Evolutionary conservation across 2,113 vertebrate genomes (phyloP), one percentile per base, ranked within the genome.

Genomic region (Plotosus lineatus): DNA sequence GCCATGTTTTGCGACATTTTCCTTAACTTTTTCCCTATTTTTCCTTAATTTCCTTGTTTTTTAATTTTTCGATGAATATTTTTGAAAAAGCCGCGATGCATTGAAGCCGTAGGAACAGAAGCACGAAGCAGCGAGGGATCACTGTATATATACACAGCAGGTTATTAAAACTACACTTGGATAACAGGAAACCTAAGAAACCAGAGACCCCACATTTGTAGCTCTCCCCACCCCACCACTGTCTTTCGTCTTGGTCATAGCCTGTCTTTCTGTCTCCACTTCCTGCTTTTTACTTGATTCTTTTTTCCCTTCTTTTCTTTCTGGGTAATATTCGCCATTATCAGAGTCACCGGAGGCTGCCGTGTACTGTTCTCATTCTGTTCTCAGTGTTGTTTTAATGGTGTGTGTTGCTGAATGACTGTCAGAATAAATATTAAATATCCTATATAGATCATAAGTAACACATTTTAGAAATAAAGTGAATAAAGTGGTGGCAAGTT

Each of bases 321-420:
- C 80, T 88, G 75, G 40, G 1, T 15, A 1, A 68, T 56, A 23
- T n/a, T 42, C 14, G 17, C 9, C 40, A 12, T 61, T 60, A 7
- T 77, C 14, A 40, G 65, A 50, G 61, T 80, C 60, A 36, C 75
- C 58, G 55, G 69, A 75, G 61, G 44, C 63, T 80, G 56, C 61
- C 50, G 23, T 80, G 74, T 77, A 80, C 88, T 88, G 88, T 85
- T 86, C 68, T 84, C 89, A 90, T 90, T 89, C 87, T 89, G 79
- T 88, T 86, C 91, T 66, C 85, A 89, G 85, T 91, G 91, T 53
- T 36, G 33, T 75, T 84, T 61, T 85, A 84, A 85, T 74, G 82
- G 78, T 85, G 84, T 84, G 85, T 69, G 46, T 61, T 61, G 15
- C 7, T 42, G 17, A 23, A 40, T 63, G 38, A 56, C 8, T 33